A percentile compares a stretch with the other conserved stretches of the same genome.
These are phyloP conservation scores for Orthonevra nobilis DNA, from an alignment of 2,888 invertebrate genomes.

Conservation along the genomic window DNA sequence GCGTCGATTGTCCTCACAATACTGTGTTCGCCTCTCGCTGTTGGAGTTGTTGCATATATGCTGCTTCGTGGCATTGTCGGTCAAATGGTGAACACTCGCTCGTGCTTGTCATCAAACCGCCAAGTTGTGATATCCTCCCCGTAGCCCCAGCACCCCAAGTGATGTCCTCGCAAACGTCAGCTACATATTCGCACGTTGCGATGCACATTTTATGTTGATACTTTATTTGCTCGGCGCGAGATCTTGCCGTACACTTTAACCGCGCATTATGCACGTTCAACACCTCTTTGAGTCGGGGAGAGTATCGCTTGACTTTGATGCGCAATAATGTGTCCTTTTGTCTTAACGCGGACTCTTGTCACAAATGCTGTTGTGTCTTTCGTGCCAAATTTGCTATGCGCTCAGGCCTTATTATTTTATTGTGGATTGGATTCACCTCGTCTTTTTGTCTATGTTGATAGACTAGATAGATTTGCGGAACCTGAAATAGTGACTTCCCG, in stretches of 20 bases:
- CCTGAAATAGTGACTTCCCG: slow-evolving; percentile 45
- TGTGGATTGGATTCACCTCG: slow-evolving; percentile 1
- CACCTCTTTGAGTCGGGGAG: slow-evolving; percentile 37
- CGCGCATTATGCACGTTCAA: slow-evolving; percentile 25
- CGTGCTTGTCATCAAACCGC: slow-evolving; percentile 51
- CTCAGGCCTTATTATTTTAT: not conserved
- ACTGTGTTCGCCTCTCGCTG: not conserved
- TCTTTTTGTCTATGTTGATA: too few species aligned
- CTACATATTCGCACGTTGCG: slow-evolving; percentile 24
- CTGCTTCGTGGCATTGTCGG: slow-evolving; percentile 43
- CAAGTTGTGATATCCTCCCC: slow-evolving; percentile 28
- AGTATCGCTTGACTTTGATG: slow-evolving; percentile 30
- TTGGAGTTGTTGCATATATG: not conserved
- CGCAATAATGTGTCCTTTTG: slow-evolving; percentile 50
- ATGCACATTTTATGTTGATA: slow-evolving; percentile 17
- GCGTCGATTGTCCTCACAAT: slow-evolving; percentile 20
- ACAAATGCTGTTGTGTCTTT: slow-evolving; percentile 15
- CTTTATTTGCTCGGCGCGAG: not conserved
- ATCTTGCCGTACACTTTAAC: slow-evolving; percentile 21
- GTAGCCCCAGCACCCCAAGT: not conserved
- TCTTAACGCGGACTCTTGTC: slow-evolving; percentile 16
- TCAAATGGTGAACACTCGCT: slow-evolving; percentile 52
- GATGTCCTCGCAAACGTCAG: not conserved
- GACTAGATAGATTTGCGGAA: slow-evolving; percentile 16
- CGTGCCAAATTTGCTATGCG: slow-evolving; percentile 3